Percentiles rank a stretch among this genome's conserved stretches.
These are phyloP conservation scores for Onthophagus taurus DNA, from an alignment of 1,140 invertebrate genomes.

Conservation along the genomic window DNA sequence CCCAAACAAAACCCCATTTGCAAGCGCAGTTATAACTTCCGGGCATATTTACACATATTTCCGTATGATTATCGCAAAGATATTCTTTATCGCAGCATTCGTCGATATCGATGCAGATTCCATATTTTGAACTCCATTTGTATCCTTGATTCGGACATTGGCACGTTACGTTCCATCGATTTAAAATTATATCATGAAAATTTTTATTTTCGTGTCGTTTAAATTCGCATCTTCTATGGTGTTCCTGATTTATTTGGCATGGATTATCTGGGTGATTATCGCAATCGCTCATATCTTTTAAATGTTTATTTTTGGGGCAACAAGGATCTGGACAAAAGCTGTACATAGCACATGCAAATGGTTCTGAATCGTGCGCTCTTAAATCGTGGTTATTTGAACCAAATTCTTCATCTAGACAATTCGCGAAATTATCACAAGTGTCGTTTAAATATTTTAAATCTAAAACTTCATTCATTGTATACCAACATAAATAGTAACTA, in stretches of 20 bases:
- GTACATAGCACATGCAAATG: conserved; percentile 50
- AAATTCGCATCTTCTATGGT: conserved; percentile 34
- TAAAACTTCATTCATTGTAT: conserved; percentile 46
- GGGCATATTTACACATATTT: conserved; percentile 49
- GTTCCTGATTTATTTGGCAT: conserved; percentile 34
- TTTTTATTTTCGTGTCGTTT: conserved; percentile 42
- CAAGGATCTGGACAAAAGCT: conserved; percentile 59
- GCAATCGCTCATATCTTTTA: conserved; percentile 36
- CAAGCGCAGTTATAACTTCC: conserved; percentile 45
- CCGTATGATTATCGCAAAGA: conserved; percentile 36
- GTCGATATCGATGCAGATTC: conserved; percentile 53
- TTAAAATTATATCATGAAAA: conserved; percentile 41
- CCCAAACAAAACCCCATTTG: conserved; percentile 39
- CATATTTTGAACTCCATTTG: conserved; percentile 47
- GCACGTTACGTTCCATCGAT: conserved; percentile 52
- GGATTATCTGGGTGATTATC: conserved; percentile 37
- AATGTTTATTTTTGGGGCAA: conserved; percentile 42
- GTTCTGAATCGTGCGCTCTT: conserved; percentile 43
- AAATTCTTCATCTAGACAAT: conserved; percentile 41
- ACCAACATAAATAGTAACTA: conserved; percentile 58
- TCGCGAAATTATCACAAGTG: conserved; percentile 50
- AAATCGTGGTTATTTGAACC: conserved; percentile 41
- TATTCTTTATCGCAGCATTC: conserved; percentile 43
- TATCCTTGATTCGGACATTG: conserved; percentile 42
- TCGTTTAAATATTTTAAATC: conserved; percentile 43